These are phyloP conservation scores for Nowickia ferox DNA, from an alignment of 2,888 invertebrate species.

Conservation along the genomic window DNA sequence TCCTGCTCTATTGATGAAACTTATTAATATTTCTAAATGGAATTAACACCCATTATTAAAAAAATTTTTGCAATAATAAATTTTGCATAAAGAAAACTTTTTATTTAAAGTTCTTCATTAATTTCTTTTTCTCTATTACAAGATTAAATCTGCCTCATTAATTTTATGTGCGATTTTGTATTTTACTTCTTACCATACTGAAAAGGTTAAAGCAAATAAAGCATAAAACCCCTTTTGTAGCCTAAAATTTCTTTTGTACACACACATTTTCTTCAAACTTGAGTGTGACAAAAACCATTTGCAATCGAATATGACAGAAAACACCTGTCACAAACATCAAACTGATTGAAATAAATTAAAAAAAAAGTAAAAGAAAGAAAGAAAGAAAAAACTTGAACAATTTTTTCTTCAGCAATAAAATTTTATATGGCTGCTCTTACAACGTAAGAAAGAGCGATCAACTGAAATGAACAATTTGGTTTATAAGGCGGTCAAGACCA, in stretches of 20 bases:
- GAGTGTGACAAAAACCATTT: conserved; percentile 29
- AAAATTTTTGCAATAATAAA: background rate
- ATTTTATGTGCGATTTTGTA: conserved; percentile 26
- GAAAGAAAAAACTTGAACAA: conserved; percentile 35
- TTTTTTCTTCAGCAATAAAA: conserved; percentile 23
- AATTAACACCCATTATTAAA: background rate
- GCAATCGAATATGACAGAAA: conserved; percentile 37
- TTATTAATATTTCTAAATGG: too few relatives aligned
- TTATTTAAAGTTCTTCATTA: background rate
- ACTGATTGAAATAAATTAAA: conserved; percentile 45
- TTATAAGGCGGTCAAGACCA: conserved; percentile 56
- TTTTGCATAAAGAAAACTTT: background rate
- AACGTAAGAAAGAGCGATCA: conserved; percentile 5
- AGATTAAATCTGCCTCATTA: background rate
- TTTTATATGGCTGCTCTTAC: conserved; percentile 62
- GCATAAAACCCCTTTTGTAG: conserved; percentile 46
- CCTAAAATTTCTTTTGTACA: background rate
- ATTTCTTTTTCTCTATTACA: background rate
- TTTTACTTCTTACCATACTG: conserved; percentile 63
- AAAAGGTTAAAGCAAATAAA: background rate
- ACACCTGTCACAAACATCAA: conserved; percentile 67
- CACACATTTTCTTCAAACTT: background rate
- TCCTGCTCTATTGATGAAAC: too few relatives aligned
- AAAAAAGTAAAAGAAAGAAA: conserved; percentile 8
- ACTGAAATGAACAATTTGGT: conserved; percentile 33